Evolutionary conservation across 1,140 invertebrate species (phyloP), one percentile per base, ranked within the genome.

Genomic region (Drosophila insularis): DNA sequence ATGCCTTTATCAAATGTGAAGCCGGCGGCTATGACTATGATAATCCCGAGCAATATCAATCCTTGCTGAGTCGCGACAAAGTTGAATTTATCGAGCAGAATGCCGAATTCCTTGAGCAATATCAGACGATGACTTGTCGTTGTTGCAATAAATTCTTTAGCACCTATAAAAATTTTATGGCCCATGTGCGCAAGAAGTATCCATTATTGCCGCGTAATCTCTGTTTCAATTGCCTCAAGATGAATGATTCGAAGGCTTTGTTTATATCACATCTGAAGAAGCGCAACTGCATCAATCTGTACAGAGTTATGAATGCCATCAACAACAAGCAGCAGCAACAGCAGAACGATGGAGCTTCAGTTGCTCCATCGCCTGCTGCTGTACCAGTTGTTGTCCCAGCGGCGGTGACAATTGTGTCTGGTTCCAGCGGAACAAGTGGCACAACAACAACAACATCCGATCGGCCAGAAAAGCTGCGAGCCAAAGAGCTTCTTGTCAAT

Each of bases 111-210:
- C 71, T 92, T 10, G 80, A 91, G 43, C 91, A 92, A 23, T 92
- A 92, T 69, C 91, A 92, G 63, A 91, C 78, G 35, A 91, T 92
- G 90, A 91, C 86, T 4, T 92, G 91, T 46, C 90, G 84, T 39
- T 92, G 91, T 54, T 92, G 91, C 66, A 82, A 74, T 65, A 90
- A 90, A 55, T 80, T 71, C 56, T 91, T 90, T 39, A 81, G 74
- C 53, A 91, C 89, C 6, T 92, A 92, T 55, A 92, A 92, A 71
- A 90, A 90, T 63, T 92, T 92, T 50, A 92, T 92, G 91, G 91
- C 90, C n/a, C 91, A 92, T 55, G 91, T 92, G 63, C 84, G 91
- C 43, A 92, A 92, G 53, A 92, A 92, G 75, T 92, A 92, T 72
- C 79, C 82, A 10, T 60, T 74, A 46, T 58, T 92, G 71, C 87